Evolutionary conservation across 92 coral and sea anemone genomes (phyloP), one percentile per base, ranked within the genome.

Genomic region (Epizoanthus stellaris): DNA sequence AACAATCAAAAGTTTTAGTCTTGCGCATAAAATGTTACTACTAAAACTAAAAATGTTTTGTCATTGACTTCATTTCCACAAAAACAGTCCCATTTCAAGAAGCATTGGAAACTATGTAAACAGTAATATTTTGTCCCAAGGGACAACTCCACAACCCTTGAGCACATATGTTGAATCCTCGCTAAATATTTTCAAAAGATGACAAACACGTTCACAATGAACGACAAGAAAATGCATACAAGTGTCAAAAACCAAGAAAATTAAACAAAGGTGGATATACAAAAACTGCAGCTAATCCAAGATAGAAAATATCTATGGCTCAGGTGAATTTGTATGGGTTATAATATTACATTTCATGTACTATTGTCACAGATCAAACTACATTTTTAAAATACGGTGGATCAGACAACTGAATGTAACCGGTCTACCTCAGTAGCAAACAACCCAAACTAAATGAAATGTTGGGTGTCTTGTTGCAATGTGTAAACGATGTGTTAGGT

Each of bases 231-330:
- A 89, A 85, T 85, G 80, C 89, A 80, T 75, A 85, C 82, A 53
- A 85, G 77, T 74, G 89, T 64, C 57, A 67, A 70, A 89, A 89
- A 85, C 82, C 75, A 64, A 67, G 70, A 85, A 85, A 72, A 54
- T 85, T 81, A 89, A 89, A 85, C 92, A 89, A 88, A 88, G 92
- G 89, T 89, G 92, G 11, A 34, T 80, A 70, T 80, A 89, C 82
- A 85, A 84, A 49, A 80, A 79, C 71, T 38, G 65, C 77, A 72
- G 82, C n/a, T 74, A 76, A 73, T 53, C 70, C 76, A 49, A 64
- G 73, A 58, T 9, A 62, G 36, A 63, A 79, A 57, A 59, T 52
- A 15, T 21, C 23, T 16, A 42, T 43, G 43, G 52, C 72, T 19
- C 21, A 42, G 60, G 42, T 62, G 49, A 60, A 39, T 64, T 79